phyloP scores from a whole-genome alignment of 2,113 vertebrate genomes.

The Anser cygnoides region DNA sequence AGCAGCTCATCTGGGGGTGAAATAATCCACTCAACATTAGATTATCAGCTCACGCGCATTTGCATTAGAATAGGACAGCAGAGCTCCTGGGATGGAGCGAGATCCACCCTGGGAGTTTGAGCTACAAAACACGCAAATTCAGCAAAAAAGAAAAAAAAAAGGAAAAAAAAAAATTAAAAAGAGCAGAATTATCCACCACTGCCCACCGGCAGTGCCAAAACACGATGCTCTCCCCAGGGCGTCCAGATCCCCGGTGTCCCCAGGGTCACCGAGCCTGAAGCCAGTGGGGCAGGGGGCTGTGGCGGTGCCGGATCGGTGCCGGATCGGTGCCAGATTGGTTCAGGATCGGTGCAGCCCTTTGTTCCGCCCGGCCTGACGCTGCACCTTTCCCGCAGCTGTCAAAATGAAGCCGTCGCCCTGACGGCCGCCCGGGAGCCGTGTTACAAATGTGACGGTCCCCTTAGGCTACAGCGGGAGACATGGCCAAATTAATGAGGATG shows the following conservation, averaged over 20 bases:
- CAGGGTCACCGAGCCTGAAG: background rate
- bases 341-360: too few species aligned
- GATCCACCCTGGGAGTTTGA: background rate
- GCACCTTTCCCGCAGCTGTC: slow-evolving; percentile 62
- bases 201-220: background rate
- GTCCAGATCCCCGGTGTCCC: background rate
- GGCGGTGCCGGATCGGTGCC: too few species aligned
- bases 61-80: slow-evolving; percentile 35
- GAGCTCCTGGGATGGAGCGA: background rate
- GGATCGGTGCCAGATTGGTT: too few species aligned
- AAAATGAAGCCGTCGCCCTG: background rate
- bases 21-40: slow-evolving; percentile 52
- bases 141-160: accelerated
- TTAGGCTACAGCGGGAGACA: slow-evolving; percentile 45
- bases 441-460: slow-evolving; percentile 58
- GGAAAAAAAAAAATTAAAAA: too few species aligned
- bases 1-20: slow-evolving; percentile 44
- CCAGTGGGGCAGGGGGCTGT: too few species aligned
- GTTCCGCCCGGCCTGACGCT: background rate
- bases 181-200: too few species aligned
- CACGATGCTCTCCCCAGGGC: background rate
- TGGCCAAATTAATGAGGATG: slow-evolving; percentile 60
- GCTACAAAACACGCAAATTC: accelerated
- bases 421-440: background rate
- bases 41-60: slow-evolving; percentile 50